These are phyloP conservation scores for Montipora foliosa DNA, from an alignment of 64 coral and sea anemone species.

Conservation along the genomic window DNA sequence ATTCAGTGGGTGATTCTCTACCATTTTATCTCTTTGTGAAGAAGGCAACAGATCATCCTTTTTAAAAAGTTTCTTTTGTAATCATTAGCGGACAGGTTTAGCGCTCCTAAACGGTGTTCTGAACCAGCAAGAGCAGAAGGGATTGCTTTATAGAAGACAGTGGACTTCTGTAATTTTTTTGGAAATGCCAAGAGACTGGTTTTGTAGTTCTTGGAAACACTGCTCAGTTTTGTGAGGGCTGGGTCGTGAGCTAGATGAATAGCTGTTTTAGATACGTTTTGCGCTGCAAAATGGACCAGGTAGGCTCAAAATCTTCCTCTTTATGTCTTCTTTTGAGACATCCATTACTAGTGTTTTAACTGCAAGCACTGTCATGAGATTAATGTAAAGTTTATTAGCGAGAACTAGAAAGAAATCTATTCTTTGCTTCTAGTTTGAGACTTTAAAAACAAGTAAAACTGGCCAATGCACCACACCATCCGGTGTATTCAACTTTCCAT, in stretches of 20 bases:
- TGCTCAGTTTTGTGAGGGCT: background rate
- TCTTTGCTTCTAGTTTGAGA: too few relatives aligned
- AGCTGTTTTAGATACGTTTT: slow-evolving; percentile 65
- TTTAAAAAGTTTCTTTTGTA: background rate
- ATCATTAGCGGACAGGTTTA: background rate
- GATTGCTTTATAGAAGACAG: background rate
- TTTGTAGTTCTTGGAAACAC: background rate
- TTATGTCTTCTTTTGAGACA: slow-evolving; percentile 40
- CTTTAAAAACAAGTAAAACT: too few relatives aligned
- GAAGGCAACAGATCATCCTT: background rate
- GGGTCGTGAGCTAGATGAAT: background rate
- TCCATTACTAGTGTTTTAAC: slow-evolving; percentile 24
- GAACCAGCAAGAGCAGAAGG: too few relatives aligned
- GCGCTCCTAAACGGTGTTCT: too few relatives aligned
- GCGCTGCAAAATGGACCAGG: slow-evolving; percentile 38
- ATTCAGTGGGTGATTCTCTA: background rate
- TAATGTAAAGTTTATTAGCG: too few relatives aligned
- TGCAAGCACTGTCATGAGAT: slow-evolving; percentile 35
- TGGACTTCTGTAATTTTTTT: background rate
- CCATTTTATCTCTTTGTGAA: background rate
- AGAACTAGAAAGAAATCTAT: too few relatives aligned
- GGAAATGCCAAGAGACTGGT: background rate
- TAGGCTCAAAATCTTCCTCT: slow-evolving; percentile 18
- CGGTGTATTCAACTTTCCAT: too few relatives aligned
- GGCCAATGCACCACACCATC: too few relatives aligned